Base-by-base conservation (phyloP, 2,113 vertebrate species). In the Tamias sibiricus region DNA sequence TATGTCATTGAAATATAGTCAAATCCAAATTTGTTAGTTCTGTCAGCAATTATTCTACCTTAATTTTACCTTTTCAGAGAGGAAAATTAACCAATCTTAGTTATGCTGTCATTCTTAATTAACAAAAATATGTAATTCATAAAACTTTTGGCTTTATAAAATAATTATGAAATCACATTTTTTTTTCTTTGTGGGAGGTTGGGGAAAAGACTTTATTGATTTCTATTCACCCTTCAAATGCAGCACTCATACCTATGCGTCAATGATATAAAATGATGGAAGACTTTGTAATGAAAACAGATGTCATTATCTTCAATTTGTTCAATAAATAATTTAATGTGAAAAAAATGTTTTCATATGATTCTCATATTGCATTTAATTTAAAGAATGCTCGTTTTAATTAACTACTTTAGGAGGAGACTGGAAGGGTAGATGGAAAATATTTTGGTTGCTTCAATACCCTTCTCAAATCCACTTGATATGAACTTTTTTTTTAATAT, bases 251-350 rank as follows among this genome's bases (percentile, higher is more conserved):
- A 40, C 54, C 32, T 96, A 40, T 90, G 40, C 97, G 74, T 93
- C 69, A 81, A 26, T 94, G 87, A 89, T 93, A 92, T 74, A 83
- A 89, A 96, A 96, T 97, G 90, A 80, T 95, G 75, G 30, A 71
- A 54, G 9, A 76, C 62, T 95, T 97, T 98, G 97, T 98, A 94
- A 96, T 95, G 97, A 98, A 93, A 98, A 77, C 47, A 79, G 76
- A 95, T 98, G 97, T 91, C 90, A 96, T 97, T 91, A 82, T 87
- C 97, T 98, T 97, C 97, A 97, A 83, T 93, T 98, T 98, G 93
- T 95, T 98, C 97, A 98, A 98, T 98, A 98, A 99, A 98, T 99
- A 98, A 98, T 97, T 98, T 98, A 98, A 99, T 99, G 98, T 98
- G 98, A 98, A 97, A n/a, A n/a, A n/a, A n/a, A n/a, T n/a, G n/a